Evolutionary conservation across 1,140 invertebrate genomes (phyloP), one percentile per base, ranked within the genome.

Genomic region (Elysia chlorotica): DNA sequence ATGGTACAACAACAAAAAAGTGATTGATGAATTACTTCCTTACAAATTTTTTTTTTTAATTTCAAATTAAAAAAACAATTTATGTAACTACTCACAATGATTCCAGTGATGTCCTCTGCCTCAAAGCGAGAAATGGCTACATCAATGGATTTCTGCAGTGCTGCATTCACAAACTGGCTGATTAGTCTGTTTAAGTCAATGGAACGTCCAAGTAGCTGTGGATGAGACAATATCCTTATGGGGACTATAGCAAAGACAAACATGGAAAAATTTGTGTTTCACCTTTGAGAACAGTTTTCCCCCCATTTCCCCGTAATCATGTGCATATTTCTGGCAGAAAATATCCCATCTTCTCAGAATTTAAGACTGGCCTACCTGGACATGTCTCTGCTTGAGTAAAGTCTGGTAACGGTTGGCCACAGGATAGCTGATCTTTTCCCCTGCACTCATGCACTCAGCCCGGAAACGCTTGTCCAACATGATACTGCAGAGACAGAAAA

Each of bases 171-270:
- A 78, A 98, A 90, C 85, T 99, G 98, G 0, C 95, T 95, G 65
- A 99, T 96, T 41, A 99, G 88, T 82, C 96, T 94, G 85, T 99
- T 99, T 37, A 99, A 89, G 89, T 99, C 97, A 77, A 99, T 97
- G 30, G 96, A 98, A 33, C 98, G 90, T 37, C 98, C 98, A 33
- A 99, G 89, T 56, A 99, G 88, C 85, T 99, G 95, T 28, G 83
- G 65, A 68, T 57, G 21, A 63, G 19, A 35, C 30, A 33, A 63
- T 17, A 65, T 65, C 75, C 28, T 30, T n/a, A n/a, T n/a, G n/a
- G n/a, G n/a, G n/a, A n/a, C n/a, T n/a, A n/a, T n/a, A n/a, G n/a
- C n/a, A n/a, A n/a, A n/a, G n/a, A n/a, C n/a, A n/a, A n/a, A n/a
- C n/a, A n/a, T n/a, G n/a, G n/a, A n/a, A n/a, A n/a, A n/a, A n/a